A percentile compares a stretch with the other conserved stretches of the same genome.
Evolutionary conservation across 1,140 invertebrate genomes (phyloP).

Genomic region (Leptinotarsa defecta): DNA sequence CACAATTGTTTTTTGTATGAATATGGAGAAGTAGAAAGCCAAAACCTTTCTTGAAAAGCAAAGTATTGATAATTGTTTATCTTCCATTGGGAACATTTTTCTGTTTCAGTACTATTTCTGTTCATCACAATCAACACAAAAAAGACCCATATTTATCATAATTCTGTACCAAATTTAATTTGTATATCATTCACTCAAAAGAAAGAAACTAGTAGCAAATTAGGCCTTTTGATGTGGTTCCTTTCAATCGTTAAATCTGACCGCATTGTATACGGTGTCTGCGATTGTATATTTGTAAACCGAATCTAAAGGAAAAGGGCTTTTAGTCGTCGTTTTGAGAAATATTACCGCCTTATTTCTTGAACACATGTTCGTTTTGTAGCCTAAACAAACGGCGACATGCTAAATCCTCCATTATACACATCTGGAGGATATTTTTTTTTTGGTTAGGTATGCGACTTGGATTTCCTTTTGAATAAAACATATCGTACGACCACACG

Average conservation of each 20-base stretch:
- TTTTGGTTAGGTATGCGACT: slow-evolving; percentile 18
- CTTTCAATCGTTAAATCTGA: slow-evolving; percentile 6
- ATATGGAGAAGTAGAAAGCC: too few species aligned
- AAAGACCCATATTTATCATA: too few species aligned
- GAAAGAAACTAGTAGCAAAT: background rate
- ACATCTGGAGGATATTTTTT: slow-evolving; percentile 33
- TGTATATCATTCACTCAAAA: too few species aligned
- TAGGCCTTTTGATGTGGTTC: slow-evolving; percentile 18
- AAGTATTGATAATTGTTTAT: too few species aligned
- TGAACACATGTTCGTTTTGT: slow-evolving; percentile 29
- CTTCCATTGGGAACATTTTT: too few species aligned
- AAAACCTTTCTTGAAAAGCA: too few species aligned
- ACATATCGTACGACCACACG: slow-evolving; percentile 22
- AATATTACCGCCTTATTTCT: slow-evolving; percentile 7
- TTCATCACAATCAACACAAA: too few species aligned
- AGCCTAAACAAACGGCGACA: slow-evolving; percentile 47
- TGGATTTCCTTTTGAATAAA: slow-evolving; percentile 20
- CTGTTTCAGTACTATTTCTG: too few species aligned
- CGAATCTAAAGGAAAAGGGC: slow-evolving; percentile 11
- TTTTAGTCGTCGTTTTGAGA: slow-evolving; percentile 16
- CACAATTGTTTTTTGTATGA: too few species aligned
- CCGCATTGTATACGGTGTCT: slow-evolving; percentile 15
- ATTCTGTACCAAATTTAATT: too few species aligned
- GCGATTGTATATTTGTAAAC: slow-evolving; percentile 11
- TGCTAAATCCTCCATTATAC: slow-evolving; percentile 39